Evolutionary conservation across 2,888 invertebrate genomes (phyloP), one percentile per base, ranked within the genome.

Genomic region (Andrena minutula): DNA sequence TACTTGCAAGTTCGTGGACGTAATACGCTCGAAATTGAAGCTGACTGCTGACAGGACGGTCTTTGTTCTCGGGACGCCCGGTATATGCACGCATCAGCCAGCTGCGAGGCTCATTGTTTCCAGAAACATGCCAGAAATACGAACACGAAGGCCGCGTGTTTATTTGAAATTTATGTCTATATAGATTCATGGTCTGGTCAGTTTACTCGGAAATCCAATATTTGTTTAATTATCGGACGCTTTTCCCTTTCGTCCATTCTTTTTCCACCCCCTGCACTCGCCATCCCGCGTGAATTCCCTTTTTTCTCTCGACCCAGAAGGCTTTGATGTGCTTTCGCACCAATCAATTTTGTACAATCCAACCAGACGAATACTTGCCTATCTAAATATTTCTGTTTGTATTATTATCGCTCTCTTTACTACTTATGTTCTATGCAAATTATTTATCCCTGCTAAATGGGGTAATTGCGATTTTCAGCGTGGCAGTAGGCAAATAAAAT

Each of bases 21-120:
- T 79, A 77, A 86, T 86, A 84, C 84, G 79, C 64, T 82, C 83
- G 82, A 86, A 81, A 84, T 86, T 86, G 85, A 83, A 83, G 75
- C 83, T 85, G 85, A 81, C 86, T 82, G 75, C 80, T 86, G 85
- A 83, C 86, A 82, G 85, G 78, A 73, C 74, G 49, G 75, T 80
- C 86, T 80, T 86, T 86, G 85, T 86, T 83, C 82, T 64, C 60
- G 60, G 49, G 30, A 75, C 84, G 77, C 80, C 85, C 84, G 72
- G 75, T 76, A 75, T 73, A 79, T 72, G 68, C 61, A 71, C 80
- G 70, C 86, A 83, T 83, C 85, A 80, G 56, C 65, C 83, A 79
- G 73, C 82, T 75, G 82, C 69, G 32, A 41, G 65, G 65, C 51
- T 78, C 84, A 85, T 86, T 86, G 86, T 86, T 86, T 86, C 84